Evolutionary conservation across 1,140 invertebrate species (phyloP), one percentile per base, ranked within the genome.

Genomic region (Leptinotarsa defecta): DNA sequence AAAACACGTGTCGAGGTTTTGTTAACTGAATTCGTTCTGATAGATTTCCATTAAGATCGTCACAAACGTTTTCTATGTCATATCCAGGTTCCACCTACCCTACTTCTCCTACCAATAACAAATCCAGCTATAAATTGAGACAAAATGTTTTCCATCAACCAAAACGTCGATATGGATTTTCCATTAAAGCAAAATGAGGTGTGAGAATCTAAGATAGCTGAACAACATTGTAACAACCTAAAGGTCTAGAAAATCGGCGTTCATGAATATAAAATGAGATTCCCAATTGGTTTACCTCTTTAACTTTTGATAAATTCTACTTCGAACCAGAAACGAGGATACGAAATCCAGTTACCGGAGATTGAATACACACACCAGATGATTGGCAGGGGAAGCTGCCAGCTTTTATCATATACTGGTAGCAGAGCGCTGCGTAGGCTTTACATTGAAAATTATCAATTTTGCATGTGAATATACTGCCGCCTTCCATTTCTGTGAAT

Each of bases 381-480:
- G 80, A 81, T 81, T 81, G 80, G 80, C 79, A 81, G 69, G 79
- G 79, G 79, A 73, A 80, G 76, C 78, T 77, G 80, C 80, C 80
- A 80, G 76, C 70, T 78, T 81, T 81, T 81, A 81, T 81, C 80
- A 78, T 75, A 68, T 57, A 75, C 65, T 71, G 73, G 71, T 76
- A 77, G 80, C 34, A 49, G 48, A 71, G 48, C 20, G 52, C n/a
- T 71, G n/a, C 68, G 75, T 74, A 75, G 70, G 62, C 76, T 77
- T 79, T 81, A 81, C 76, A 79, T 75, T 80, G 74, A 76, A 81
- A 81, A 81, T 80, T 81, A 81, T 81, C 80, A 77, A 81, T 81
- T 81, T 80, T 80, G 79, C 80, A 80, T 79, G 77, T 81, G 80
- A 80, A 81, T 81, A 74, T 73, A 71, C 61, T 22, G 74, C 71